Percentiles rank a stretch among this genome's conserved stretches.
Conservation (phyloP, 2,888 invertebrate genomes). For the Dioctria linearis region DNA sequence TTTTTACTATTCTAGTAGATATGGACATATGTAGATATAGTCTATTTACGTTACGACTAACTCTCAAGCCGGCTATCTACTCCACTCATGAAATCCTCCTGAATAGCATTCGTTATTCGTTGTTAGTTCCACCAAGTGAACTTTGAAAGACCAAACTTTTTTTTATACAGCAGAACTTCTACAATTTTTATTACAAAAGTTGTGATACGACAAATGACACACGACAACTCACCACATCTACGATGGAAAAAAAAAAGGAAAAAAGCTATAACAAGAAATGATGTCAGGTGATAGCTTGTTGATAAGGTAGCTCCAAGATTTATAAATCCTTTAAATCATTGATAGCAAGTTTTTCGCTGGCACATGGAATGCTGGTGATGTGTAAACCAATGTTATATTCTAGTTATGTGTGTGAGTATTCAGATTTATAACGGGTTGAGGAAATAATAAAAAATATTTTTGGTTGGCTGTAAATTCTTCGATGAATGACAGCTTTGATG, state of each 20-base stretch:
- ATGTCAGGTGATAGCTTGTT: constrained; percentile 39
- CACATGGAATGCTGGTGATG: constrained; percentile 3
- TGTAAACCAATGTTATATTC: constrained; percentile 19
- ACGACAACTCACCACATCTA: neutral
- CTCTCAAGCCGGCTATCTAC: constrained; percentile 10
- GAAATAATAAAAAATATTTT: constrained; percentile 15
- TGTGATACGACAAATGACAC: constrained; percentile 10
- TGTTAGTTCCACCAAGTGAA: constrained; percentile 20
- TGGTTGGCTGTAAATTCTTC: constrained; percentile 10
- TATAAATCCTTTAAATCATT: constrained; percentile 46
- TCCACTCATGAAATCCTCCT: neutral
- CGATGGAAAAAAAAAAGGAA: neutral
- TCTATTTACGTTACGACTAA: neutral
- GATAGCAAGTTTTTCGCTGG: constrained; percentile 25
- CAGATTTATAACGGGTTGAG: constrained; percentile 27
- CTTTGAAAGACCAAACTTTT: neutral
- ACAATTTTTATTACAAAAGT: constrained; percentile 47
- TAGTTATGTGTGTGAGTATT: neutral
- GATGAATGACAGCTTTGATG: constrained; percentile 1
- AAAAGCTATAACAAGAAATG: neutral
- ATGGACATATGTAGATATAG: neutral
- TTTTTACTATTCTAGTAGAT: too few relatives aligned
- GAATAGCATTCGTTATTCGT: constrained; percentile 40
- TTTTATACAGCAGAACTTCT: constrained; percentile 11
- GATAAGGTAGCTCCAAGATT: constrained; percentile 39